Percentiles rank a stretch among this genome's conserved stretches.
phyloP scores from a whole-genome alignment of 2,113 vertebrate species.

The Calyptomena viridis region DNA sequence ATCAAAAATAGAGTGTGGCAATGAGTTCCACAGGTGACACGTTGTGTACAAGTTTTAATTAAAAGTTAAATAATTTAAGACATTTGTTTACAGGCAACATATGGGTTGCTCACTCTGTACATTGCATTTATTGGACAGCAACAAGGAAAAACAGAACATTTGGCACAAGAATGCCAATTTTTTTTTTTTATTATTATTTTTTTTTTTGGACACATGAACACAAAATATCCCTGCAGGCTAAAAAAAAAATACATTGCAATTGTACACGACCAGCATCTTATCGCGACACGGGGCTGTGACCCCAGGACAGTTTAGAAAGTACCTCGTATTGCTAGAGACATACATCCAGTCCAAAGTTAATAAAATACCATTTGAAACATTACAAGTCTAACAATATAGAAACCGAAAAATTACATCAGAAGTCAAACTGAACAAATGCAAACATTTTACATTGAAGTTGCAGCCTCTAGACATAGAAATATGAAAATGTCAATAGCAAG shows the following conservation, averaged over 20 bases:
- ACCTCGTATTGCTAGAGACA: slow-evolving; percentile 92
- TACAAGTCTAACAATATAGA: slow-evolving; percentile 83
- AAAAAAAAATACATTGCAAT: slow-evolving; percentile 80
- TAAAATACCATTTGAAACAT: slow-evolving; percentile 82
- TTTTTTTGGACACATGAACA: slow-evolving; percentile 96
- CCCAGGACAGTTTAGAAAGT: slow-evolving; percentile 79
- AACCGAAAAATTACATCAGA: slow-evolving; percentile 81
- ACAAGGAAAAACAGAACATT: slow-evolving; percentile 70
- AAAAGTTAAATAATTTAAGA: slow-evolving; percentile 56
- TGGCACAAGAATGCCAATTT: slow-evolving; percentile 93
- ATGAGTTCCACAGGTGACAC: slow-evolving; percentile 35
- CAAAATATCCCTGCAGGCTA: slow-evolving; percentile 97
- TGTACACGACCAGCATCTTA: slow-evolving; percentile 80
- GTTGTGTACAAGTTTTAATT: slow-evolving; percentile 22
- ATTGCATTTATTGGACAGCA: slow-evolving; percentile 65
- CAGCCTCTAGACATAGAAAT: slow-evolving; percentile 80
- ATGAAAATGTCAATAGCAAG: slow-evolving; percentile 77
- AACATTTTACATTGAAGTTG: slow-evolving; percentile 80
- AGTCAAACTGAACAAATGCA: slow-evolving; percentile 85
- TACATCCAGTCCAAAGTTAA: slow-evolving; percentile 83
- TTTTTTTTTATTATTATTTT: slow-evolving; percentile 69
- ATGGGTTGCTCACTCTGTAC: slow-evolving; percentile 37
- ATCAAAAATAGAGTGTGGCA: neutral
- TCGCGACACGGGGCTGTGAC: slow-evolving; percentile 70
- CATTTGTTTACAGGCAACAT: slow-evolving; percentile 61